Percentiles rank a stretch among this genome's conserved stretches.
phyloP scores from a whole-genome alignment of 2,113 vertebrate genomes.

The Heterotilapia buettikoferi region DNA sequence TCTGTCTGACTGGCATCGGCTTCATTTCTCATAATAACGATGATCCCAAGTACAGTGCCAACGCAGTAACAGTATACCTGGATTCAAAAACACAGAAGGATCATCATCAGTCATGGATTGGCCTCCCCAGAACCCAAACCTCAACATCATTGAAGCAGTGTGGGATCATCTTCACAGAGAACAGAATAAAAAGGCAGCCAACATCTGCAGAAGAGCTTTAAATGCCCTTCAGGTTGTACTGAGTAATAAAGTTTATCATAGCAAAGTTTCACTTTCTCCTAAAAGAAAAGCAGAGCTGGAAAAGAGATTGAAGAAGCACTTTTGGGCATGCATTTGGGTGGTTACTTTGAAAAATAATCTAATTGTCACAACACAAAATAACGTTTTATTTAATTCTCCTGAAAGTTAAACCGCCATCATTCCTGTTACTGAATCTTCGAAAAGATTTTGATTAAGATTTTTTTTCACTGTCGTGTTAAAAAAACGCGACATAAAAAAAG shows the following conservation, averaged over 20 bases:
- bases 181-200: background rate
- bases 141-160: background rate
- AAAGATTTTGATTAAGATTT: background rate
- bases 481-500: background rate
- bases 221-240: background rate
- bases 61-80: background rate
- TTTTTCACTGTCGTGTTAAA: background rate
- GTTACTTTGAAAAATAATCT: background rate
- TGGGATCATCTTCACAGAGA: background rate
- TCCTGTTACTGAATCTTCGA: background rate
- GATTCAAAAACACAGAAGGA: background rate
- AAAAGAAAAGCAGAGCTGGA: background rate
- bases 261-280: background rate
- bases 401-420: background rate
- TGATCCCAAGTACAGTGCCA: background rate
- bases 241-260: background rate
- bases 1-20: background rate
- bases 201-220: background rate
- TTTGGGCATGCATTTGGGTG: background rate
- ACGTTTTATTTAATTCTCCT: background rate
- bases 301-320: background rate
- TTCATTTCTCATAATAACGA: background rate
- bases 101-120: background rate
- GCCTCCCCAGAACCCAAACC: background rate
- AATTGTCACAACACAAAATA: background rate